Percentiles rank a stretch among this genome's conserved stretches.
These are phyloP conservation scores for Sternotherus odoratus DNA, from an alignment of 2,797 vertebrate genomes.

Conservation along the genomic window DNA sequence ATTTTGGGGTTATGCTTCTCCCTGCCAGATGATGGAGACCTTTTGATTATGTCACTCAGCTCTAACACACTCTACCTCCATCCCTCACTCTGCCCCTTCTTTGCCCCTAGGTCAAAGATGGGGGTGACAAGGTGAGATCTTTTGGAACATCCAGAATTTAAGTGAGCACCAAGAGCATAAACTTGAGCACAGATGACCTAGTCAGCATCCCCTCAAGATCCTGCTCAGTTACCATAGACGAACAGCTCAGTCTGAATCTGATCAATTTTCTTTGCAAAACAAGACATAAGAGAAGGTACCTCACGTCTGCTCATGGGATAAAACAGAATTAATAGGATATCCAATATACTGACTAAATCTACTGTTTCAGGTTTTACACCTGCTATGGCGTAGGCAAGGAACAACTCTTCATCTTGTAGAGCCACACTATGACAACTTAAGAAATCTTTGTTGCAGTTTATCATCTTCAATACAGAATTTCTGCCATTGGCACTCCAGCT, in stretches of 20 bases:
- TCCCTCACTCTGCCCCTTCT: not conserved
- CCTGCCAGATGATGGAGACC: too few relatives aligned
- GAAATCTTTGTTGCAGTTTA: not conserved
- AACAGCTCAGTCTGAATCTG: not conserved
- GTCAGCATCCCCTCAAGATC: not conserved
- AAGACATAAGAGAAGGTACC: not conserved
- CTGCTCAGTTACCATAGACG: not conserved
- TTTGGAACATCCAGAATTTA: not conserved
- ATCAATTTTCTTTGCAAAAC: constrained; percentile 16
- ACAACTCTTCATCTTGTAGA: not conserved
- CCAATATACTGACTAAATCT: not conserved
- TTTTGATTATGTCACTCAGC: not conserved
- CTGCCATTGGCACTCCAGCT: not conserved
- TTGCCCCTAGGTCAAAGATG: not conserved
- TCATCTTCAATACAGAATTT: not conserved
- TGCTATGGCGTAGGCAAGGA: not conserved
- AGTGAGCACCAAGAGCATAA: not conserved
- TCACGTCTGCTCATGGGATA: not conserved
- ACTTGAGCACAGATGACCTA: not conserved
- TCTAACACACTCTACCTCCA: not conserved
- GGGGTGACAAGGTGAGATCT: not conserved
- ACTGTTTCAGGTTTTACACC: not conserved
- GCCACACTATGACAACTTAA: not conserved
- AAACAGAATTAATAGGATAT: not conserved
- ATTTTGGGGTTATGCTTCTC: not conserved